These are phyloP conservation scores for Ophioderma brevispina DNA, from an alignment of 35 echinoderm and acorn worm species.

Conservation along the genomic window DNA sequence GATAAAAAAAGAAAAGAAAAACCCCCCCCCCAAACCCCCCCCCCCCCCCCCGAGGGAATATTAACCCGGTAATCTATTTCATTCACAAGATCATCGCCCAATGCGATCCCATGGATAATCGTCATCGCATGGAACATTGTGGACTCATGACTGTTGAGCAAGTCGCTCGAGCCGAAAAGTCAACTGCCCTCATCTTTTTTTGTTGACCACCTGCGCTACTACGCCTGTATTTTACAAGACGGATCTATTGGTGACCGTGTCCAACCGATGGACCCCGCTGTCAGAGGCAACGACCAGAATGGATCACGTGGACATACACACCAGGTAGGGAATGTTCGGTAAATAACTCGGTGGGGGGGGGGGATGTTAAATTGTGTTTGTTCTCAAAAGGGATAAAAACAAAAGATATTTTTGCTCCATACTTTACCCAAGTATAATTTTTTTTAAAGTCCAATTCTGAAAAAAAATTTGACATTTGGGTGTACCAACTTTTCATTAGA, in stretches of 20 bases:
- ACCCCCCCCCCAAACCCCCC: too few species aligned
- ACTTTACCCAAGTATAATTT: too few species aligned
- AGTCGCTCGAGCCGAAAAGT: conserved; percentile 31
- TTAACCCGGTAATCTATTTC: background rate
- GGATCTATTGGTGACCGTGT: conserved; percentile 45
- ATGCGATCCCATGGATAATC: background rate
- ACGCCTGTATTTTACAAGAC: conserved; percentile 18
- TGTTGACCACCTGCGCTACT: conserved; percentile 45
- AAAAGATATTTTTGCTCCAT: too few species aligned
- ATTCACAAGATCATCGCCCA: background rate
- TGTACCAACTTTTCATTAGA: too few species aligned
- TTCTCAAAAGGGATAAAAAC: too few species aligned
- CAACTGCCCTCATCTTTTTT: conserved; percentile 23
- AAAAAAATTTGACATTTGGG: too few species aligned
- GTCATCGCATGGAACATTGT: conserved; percentile 42
- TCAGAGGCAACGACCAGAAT: conserved; percentile 43
- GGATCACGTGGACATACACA: conserved; percentile 68
- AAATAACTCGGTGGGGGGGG: too few species aligned
- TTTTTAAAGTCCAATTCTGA: too few species aligned
- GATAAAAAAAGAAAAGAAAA: too few species aligned
- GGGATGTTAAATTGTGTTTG: too few species aligned
- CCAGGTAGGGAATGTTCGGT: too few species aligned
- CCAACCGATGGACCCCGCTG: conserved; percentile 60
- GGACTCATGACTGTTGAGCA: conserved; percentile 43
- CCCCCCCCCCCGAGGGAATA: background rate